These are phyloP conservation scores for Notarius quadriscutis DNA, from an alignment of 2,113 vertebrate species.

Conservation along the genomic window DNA sequence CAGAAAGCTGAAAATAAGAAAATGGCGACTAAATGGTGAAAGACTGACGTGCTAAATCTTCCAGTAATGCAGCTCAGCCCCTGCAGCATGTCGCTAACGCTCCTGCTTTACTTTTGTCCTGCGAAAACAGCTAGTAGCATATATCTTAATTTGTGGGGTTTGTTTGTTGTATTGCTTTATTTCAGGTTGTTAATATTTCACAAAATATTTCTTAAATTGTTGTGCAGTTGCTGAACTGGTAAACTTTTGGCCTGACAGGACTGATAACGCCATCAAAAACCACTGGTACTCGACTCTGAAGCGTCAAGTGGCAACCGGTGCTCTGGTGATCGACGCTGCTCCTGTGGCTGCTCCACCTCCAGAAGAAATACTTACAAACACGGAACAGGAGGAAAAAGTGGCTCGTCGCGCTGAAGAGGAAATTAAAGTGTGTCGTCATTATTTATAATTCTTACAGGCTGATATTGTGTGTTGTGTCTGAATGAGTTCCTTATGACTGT, in stretches of 20 bases:
- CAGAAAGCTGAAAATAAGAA: not conserved
- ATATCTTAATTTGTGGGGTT: too few relatives aligned
- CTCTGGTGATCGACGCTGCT: conserved; percentile 69
- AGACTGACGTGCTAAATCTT: too few relatives aligned
- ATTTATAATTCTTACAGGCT: not conserved
- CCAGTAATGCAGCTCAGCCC: too few relatives aligned
- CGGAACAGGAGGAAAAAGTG: not conserved
- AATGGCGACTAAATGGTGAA: not conserved
- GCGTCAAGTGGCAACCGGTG: conserved; percentile 79
- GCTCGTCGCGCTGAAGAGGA: not conserved
- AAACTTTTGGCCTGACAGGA: conserved; percentile 67
- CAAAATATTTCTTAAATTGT: not conserved
- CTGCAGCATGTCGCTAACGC: too few relatives aligned
- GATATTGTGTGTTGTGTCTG: not conserved
- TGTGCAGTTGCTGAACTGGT: not conserved
- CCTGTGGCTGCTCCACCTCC: conserved; percentile 44
- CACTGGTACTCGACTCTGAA: conserved; percentile 90
- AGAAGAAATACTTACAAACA: not conserved
- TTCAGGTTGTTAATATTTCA: not conserved
- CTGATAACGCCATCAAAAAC: conserved; percentile 91
- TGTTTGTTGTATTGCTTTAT: too few relatives aligned
- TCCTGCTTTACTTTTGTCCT: not conserved
- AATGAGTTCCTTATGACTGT: not conserved
- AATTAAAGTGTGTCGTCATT: conserved; percentile 1
- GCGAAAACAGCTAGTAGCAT: not conserved